phyloP scores from a whole-genome alignment of 1,140 invertebrate species.

The Sinella curviseta region DNA sequence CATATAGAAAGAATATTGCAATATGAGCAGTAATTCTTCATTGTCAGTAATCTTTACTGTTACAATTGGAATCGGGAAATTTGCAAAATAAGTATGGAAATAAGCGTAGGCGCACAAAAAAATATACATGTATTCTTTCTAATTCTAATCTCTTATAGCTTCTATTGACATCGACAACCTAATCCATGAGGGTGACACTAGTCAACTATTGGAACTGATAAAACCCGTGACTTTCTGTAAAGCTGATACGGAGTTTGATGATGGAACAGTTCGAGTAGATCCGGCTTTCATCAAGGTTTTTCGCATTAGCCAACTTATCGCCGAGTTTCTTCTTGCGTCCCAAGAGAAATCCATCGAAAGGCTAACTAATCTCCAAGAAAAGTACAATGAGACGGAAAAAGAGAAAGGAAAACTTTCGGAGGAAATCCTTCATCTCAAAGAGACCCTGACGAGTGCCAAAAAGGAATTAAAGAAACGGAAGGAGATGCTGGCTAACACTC shows the following conservation, averaged over 20 bases:
- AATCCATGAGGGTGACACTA: constrained; percentile 28
- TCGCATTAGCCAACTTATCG: constrained; percentile 37
- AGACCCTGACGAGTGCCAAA: constrained; percentile 32
- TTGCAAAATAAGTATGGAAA: background rate
- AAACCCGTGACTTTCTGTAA: constrained; percentile 41
- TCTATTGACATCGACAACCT: constrained; percentile 44
- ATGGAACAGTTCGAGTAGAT: constrained; percentile 23
- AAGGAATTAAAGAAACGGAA: constrained; percentile 39
- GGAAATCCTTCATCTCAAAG: constrained; percentile 36
- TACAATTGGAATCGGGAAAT: background rate
- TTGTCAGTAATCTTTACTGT: background rate
- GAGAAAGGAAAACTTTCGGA: constrained; percentile 6
- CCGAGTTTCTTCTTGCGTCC: constrained; percentile 35
- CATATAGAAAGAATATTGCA: background rate
- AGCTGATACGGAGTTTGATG: constrained; percentile 42
- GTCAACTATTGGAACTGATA: constrained; percentile 32
- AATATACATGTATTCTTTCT: too few relatives aligned
- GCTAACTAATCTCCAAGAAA: background rate
- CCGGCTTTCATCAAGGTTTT: constrained; percentile 46
- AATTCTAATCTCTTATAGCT: too few relatives aligned
- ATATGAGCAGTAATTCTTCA: background rate
- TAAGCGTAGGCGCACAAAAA: too few relatives aligned
- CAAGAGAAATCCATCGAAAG: constrained; percentile 20
- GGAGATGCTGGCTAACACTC: constrained; percentile 35
- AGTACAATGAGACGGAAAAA: constrained; percentile 12